Evolutionary conservation across 1,140 invertebrate species (phyloP).

Genomic region (Neodiprion fabricii): DNA sequence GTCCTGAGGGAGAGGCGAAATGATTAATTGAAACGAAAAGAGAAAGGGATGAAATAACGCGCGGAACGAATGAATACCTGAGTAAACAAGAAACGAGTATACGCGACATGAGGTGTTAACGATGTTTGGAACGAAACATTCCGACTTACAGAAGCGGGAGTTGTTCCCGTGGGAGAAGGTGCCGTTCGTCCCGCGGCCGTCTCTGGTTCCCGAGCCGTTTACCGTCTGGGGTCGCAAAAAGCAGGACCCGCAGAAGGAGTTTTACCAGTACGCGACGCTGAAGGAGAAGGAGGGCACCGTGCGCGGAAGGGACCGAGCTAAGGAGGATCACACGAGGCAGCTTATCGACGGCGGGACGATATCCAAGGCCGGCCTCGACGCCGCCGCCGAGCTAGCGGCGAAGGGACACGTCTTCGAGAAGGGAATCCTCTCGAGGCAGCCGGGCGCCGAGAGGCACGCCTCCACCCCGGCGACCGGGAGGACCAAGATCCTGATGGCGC

Average conservation of each 20-base stretch:
- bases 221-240: slow-evolving; percentile 76
- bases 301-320: slow-evolving; percentile 50
- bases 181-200: slow-evolving; percentile 81
- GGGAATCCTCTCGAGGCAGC: slow-evolving; percentile 51
- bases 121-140: slow-evolving; percentile 8
- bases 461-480: slow-evolving; percentile 46
- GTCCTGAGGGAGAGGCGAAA: too few relatives aligned
- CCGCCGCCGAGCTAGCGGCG: slow-evolving; percentile 51
- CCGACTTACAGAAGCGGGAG: slow-evolving; percentile 72
- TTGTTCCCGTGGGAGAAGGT: slow-evolving; percentile 84
- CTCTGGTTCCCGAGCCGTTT: slow-evolving; percentile 79
- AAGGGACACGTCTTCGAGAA: slow-evolving; percentile 55
- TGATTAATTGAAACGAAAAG: slow-evolving; percentile 10
- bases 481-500: slow-evolving; percentile 54
- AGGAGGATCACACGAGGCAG: slow-evolving; percentile 53
- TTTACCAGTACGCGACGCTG: slow-evolving; percentile 56
- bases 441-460: slow-evolving; percentile 44
- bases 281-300: slow-evolving; percentile 50
- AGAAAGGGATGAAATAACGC: slow-evolving; percentile 13
- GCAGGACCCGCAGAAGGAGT: slow-evolving; percentile 55
- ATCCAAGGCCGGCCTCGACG: slow-evolving; percentile 52
- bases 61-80: slow-evolving; percentile 7
- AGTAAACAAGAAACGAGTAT: slow-evolving; percentile 8
- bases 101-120: slow-evolving; percentile 11
- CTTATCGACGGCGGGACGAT: slow-evolving; percentile 54